Evolutionary conservation across 2,113 vertebrate genomes (phyloP), one percentile per base, ranked within the genome.

Genomic region (Poeciliopsis retropinna): DNA sequence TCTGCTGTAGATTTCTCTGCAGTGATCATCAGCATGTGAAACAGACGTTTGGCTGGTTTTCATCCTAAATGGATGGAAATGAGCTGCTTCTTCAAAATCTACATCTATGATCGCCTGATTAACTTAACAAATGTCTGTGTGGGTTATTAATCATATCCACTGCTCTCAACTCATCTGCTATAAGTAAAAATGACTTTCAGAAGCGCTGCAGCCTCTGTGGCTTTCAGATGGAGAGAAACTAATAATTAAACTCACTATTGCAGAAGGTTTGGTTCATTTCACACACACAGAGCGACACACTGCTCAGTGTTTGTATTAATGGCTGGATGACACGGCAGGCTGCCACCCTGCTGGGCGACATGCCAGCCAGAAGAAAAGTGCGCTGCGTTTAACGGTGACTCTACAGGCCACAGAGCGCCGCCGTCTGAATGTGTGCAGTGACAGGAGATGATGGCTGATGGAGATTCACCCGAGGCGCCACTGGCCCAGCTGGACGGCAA

Each of bases 141-240:
- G 69, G 66, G 54, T 76, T 60, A 66, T 77, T 89, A 73, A 81
- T 83, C 75, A 79, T 32, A 77, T 57, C 84, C 72, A 12, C 3
- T 73, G 81, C 73, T 51, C 81, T 76, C 30, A 25, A 39, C 70
- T 82, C 65, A 37, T 5, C 63, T 37, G 0, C 62, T 70, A 51
- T 77, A 73, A 87, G 88, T 82, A 75, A 75, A 86, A 80, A 68
- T 83, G 54, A 89, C 89, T 90, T 92, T 89, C 79, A 87, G 67
- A 83, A 17, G 5, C 66, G 44, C 68, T 68, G 67, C 73, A 64
- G 78, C 31, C 64, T 64, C 30, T 69, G 34, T 78, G 74, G 37
- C 69, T 79, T 73, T 76, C 27, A 68, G 72, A 51, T 75, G 15
- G 71, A 83, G 67, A 63, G 66, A 81, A 87, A 79, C 62, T 73